Evolutionary conservation across 2,797 vertebrate genomes (phyloP).

Genomic region (Sphenopsis melanotis): DNA sequence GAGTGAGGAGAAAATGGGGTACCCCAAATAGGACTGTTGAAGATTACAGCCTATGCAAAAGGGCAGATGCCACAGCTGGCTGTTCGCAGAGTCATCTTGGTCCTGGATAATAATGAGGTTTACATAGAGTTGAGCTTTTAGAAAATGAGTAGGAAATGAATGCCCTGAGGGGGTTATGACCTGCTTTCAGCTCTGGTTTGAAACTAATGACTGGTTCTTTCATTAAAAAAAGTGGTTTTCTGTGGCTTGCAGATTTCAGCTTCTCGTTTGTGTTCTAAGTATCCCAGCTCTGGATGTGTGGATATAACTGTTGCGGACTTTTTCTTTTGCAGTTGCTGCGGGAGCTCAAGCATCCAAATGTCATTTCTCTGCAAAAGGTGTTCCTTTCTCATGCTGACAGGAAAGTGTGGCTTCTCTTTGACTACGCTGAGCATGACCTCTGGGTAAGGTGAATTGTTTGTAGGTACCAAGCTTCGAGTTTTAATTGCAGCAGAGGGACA

Average conservation of each 20-base stretch:
- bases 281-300: not conserved
- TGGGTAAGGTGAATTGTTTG: constrained; percentile 85
- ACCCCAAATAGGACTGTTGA: not conserved
- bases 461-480: not conserved
- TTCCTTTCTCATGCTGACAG: constrained; percentile 98
- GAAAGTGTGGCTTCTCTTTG: constrained; percentile 99
- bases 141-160: not conserved
- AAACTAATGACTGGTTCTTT: not conserved
- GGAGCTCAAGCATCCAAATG: constrained; percentile 98
- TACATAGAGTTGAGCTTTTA: not conserved
- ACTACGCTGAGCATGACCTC: constrained; percentile 98
- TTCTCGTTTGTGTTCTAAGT: not conserved
- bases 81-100: not conserved
- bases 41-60: not conserved
- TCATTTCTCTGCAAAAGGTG: constrained; percentile 99
- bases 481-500: not conserved
- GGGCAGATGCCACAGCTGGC: not conserved
- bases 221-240: not conserved
- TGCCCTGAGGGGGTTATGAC: not conserved
- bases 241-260: not conserved
- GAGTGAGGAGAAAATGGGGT: not conserved
- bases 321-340: constrained; percentile 90
- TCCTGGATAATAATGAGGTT: not conserved
- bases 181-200: not conserved
- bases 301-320: constrained; percentile 12